Conservation (phyloP, 2,113 vertebrate genomes). For the Antechinus flavipes region DNA sequence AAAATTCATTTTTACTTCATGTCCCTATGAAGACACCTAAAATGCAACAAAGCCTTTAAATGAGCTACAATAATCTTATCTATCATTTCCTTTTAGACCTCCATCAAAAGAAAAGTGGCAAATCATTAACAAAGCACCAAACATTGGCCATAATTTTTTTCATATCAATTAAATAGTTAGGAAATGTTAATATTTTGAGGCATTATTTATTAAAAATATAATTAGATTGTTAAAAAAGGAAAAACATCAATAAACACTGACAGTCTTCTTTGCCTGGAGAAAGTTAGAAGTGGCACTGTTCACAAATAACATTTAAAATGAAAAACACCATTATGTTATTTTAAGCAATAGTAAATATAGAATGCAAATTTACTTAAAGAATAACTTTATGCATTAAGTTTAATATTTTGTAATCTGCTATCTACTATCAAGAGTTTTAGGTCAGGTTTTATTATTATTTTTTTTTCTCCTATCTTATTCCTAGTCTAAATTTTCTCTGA, state of each 20-base stretch:
- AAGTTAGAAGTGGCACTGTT: conserved; percentile 29
- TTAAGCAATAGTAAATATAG: conserved; percentile 27
- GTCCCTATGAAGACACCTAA: conserved; percentile 77
- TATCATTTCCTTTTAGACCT: conserved; percentile 7
- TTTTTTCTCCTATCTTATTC: conserved; percentile 48
- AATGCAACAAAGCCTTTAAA: conserved; percentile 38
- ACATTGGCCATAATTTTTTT: conserved; percentile 40
- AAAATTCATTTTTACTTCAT: conserved; percentile 53
- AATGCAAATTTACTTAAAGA: conserved; percentile 22
- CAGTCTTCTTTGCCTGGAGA: conserved; percentile 35
- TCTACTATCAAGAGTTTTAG: conserved; percentile 37
- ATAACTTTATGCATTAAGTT: conserved; percentile 9
- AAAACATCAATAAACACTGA: conserved; percentile 29
- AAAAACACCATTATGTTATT: conserved; percentile 51
- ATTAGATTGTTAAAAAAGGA: conserved; percentile 4
- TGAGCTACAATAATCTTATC: conserved; percentile 15
- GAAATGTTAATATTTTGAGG: conserved; percentile 45
- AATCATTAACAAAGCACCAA: conserved; percentile 25
- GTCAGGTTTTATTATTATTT: conserved; percentile 15
- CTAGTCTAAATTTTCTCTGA: conserved; percentile 35
- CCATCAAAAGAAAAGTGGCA: conserved; percentile 43
- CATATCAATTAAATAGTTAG: conserved; percentile 29
- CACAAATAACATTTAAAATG: conserved; percentile 30
- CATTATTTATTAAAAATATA: conserved; percentile 40
- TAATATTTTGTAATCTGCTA: conserved; percentile 5